Conservation (phyloP, 2,888 invertebrate genomes). For the Incurvaria masculella region DNA sequence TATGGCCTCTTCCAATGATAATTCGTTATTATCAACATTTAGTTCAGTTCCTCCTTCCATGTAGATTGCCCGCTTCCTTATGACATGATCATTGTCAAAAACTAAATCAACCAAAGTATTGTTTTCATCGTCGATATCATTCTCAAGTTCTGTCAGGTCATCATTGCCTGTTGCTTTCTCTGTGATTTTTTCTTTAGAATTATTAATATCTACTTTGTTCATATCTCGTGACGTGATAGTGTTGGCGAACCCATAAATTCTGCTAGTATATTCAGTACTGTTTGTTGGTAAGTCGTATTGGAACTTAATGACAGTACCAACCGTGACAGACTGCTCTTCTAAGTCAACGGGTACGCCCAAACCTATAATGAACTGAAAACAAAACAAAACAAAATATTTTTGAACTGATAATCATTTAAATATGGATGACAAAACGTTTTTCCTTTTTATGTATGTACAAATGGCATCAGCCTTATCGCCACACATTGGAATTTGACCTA, state of each 20-base stretch:
- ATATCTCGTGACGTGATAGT: conserved; percentile 41
- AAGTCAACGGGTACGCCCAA: conserved; percentile 64
- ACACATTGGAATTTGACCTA: no score
- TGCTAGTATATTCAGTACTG: conserved; percentile 54
- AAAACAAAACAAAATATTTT: no score
- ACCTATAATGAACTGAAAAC: conserved; percentile 62
- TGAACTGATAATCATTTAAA: no score
- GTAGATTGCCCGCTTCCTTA: conserved; percentile 34
- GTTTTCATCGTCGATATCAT: conserved; percentile 21
- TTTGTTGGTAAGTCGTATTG: conserved; percentile 66
- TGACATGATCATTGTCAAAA: conserved; percentile 27
- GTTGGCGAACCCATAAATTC: conserved; percentile 42
- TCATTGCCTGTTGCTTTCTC: neutral
- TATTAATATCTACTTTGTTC: conserved; percentile 15
- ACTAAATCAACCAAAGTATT: conserved; percentile 41
- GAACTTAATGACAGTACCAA: conserved; percentile 65
- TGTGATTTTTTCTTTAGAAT: conserved; percentile 6
- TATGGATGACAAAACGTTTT: no score
- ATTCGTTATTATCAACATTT: conserved; percentile 23
- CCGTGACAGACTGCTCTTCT: conserved; percentile 58
- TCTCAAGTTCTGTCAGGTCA: conserved; percentile 1
- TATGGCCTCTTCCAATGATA: conserved; percentile 44
- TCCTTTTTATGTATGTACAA: no score
- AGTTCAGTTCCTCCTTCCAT: conserved; percentile 35
- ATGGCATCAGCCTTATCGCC: no score